These are phyloP conservation scores for Calyptommatus sinebrachiatus DNA, from an alignment of 2,113 vertebrate genomes.

Conservation along the genomic window DNA sequence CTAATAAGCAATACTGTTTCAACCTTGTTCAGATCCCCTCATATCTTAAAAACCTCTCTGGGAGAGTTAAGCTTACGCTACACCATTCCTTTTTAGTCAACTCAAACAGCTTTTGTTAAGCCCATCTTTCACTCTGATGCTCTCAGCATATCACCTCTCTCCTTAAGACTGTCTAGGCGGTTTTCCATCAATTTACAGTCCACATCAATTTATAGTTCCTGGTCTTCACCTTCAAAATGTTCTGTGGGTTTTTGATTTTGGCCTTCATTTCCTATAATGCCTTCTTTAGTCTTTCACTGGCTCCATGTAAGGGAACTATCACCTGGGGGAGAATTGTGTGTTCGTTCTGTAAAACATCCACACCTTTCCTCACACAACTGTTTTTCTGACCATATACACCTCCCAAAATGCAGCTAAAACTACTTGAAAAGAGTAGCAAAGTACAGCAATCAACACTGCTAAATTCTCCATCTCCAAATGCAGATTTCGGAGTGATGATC, in stretches of 20 bases:
- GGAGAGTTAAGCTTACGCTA: background rate
- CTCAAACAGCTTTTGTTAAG: background rate
- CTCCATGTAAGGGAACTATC: background rate
- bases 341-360: no score
- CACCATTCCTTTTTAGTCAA: background rate
- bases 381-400: no score
- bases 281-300: background rate
- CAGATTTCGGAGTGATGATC: no score
- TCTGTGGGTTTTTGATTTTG: background rate
- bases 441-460: no score
- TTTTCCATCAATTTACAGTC: conserved; percentile 1
- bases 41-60: background rate
- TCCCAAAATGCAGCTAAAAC: no score
- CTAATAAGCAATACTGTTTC: background rate
- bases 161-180: background rate
- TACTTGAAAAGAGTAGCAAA: no score
- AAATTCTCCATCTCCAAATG: no score
- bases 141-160: background rate
- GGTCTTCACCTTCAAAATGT: background rate
- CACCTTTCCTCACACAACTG: background rate
- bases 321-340: no score
- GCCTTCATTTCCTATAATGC: no score
- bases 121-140: background rate
- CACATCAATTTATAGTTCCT: background rate
- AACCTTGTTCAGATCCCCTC: background rate